Conservation (phyloP, 1,140 invertebrate genomes). For the Laupala kohalensis region DNA sequence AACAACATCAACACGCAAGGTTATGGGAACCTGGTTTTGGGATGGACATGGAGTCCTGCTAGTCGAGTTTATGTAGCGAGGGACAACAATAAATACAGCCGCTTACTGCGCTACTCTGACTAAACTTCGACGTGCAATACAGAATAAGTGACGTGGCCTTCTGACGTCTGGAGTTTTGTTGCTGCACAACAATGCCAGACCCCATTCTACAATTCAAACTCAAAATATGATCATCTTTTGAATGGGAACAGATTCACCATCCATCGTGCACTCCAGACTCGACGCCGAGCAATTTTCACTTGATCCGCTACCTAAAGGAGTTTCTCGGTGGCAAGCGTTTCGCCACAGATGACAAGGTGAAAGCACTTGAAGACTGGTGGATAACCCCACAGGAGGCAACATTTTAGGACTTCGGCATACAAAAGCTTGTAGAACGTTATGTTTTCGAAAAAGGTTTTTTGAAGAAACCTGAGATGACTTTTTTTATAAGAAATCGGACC, state of each 20-base stretch:
- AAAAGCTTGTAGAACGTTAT: too few species aligned
- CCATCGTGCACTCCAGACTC: constrained; percentile 24
- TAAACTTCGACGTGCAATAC: constrained; percentile 14
- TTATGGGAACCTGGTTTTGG: constrained; percentile 20
- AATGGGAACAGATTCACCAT: constrained; percentile 24
- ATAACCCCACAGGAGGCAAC: too few species aligned
- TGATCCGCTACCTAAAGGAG: too few species aligned
- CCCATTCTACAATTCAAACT: constrained; percentile 20
- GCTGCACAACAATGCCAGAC: constrained; percentile 26
- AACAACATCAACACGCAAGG: constrained; percentile 9
- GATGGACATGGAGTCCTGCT: constrained; percentile 19
- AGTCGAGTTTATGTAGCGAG: constrained; percentile 19
- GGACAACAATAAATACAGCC: constrained; percentile 19
- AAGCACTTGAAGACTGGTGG: too few species aligned
- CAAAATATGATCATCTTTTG: constrained; percentile 15
- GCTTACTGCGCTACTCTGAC: constrained; percentile 18
- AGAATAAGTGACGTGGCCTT: constrained; percentile 15
- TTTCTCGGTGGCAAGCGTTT: too few species aligned
- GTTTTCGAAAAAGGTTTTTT: too few species aligned
- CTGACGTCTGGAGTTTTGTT: constrained; percentile 18
- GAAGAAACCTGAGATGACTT: too few species aligned
- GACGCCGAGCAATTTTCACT: constrained; percentile 16
- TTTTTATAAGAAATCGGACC: too few species aligned
- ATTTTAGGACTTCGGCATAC: too few species aligned
- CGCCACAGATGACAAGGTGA: too few species aligned